Conservation (phyloP, 2,113 vertebrate species). For the Trochalopteron elliotii region DNA sequence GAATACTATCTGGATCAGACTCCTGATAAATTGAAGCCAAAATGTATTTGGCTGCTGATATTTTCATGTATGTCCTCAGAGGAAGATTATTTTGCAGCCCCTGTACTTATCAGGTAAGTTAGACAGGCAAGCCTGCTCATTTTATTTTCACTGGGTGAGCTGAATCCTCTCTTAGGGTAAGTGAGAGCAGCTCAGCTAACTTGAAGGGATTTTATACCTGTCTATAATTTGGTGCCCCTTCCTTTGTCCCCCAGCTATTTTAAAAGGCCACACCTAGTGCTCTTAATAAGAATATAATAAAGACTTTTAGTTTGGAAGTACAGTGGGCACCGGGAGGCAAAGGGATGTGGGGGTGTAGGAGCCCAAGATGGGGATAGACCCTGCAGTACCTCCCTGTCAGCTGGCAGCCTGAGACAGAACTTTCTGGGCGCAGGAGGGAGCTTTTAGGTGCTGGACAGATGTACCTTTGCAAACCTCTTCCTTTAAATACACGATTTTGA, state of each 20-base stretch:
- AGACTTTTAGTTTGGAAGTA: not conserved
- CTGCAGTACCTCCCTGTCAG: not conserved
- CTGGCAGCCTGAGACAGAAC: not conserved
- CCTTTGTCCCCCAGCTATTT: not conserved
- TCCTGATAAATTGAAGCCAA: not conserved
- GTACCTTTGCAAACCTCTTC: not conserved
- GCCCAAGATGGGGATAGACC: accelerated
- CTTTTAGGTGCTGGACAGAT: not conserved
- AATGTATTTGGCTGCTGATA: not conserved
- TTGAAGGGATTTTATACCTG: not conserved
- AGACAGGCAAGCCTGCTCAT: not conserved
- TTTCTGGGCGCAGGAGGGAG: not conserved
- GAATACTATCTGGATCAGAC: not conserved
- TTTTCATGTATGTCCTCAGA: not conserved
- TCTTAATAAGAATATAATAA: not conserved
- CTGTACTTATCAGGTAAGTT: not conserved
- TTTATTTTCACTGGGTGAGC: not conserved
- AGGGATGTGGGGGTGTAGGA: not conserved
- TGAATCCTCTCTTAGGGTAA: not conserved
- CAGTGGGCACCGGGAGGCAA: not conserved
- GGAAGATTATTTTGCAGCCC: not conserved
- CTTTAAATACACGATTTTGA: not conserved
- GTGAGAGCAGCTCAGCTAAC: not conserved
- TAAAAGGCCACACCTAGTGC: not conserved
- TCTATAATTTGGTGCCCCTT: not conserved